Conservation (phyloP, 2,797 vertebrate genomes). For the Lates japonicus region DNA sequence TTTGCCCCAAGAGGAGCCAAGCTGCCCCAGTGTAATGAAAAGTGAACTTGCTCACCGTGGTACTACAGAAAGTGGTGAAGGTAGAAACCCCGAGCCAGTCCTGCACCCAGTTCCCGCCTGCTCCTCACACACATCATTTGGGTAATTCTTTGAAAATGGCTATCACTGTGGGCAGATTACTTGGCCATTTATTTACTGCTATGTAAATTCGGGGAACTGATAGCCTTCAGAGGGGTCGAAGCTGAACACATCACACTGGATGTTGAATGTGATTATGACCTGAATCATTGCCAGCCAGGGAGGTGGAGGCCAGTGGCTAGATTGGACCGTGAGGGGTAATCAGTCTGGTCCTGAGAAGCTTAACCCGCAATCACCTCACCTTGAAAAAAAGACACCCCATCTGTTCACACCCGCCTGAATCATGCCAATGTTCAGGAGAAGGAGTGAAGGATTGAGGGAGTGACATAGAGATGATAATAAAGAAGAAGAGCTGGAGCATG, state of each 20-base stretch:
- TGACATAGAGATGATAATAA: conserved; percentile 50
- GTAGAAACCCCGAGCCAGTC: conserved; percentile 68
- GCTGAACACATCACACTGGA: conserved; percentile 76
- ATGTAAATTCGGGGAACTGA: conserved; percentile 67
- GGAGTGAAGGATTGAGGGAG: conserved; percentile 22
- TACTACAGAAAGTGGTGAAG: conserved; percentile 77
- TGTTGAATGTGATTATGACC: conserved; percentile 80
- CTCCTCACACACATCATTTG: conserved; percentile 80
- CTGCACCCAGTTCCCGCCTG: conserved; percentile 57
- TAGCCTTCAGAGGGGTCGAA: conserved; percentile 69
- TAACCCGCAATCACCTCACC: conserved; percentile 69
- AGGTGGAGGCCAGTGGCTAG: conserved; percentile 66
- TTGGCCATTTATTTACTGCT: conserved; percentile 81
- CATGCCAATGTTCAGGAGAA: conserved; percentile 26
- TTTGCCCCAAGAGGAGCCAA: conserved; percentile 65
- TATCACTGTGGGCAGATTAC: conserved; percentile 77
- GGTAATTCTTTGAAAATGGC: conserved; percentile 79
- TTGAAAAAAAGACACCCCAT: conserved; percentile 58
- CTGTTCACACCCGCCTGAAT: conserved; percentile 55
- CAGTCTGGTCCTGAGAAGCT: conserved; percentile 72
- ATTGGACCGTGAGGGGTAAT: conserved; percentile 73
- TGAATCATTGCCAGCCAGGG: conserved; percentile 75
- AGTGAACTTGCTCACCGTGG: conserved; percentile 79
- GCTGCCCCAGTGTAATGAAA: conserved; percentile 74
- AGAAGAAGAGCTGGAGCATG: conserved; percentile 47